Percentiles rank a stretch among this genome's conserved stretches.
These are phyloP conservation scores for Saccostrea cuccullata DNA, from an alignment of 1,140 invertebrate species.

Conservation along the genomic window DNA sequence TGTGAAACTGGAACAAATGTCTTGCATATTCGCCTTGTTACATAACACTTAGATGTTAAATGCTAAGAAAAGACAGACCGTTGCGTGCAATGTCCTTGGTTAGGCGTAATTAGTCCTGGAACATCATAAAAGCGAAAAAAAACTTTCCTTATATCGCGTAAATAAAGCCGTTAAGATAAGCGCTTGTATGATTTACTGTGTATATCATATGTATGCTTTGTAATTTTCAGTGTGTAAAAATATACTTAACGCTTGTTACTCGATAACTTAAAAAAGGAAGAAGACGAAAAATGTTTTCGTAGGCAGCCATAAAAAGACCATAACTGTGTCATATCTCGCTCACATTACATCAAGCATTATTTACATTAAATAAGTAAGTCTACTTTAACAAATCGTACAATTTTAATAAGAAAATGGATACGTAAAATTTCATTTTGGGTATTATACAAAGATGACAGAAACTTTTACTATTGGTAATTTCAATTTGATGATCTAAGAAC, in stretches of 20 bases:
- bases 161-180: conserved; percentile 34
- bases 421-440: neutral
- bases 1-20: neutral
- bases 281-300: conserved; percentile 7
- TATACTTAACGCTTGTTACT: conserved; percentile 34
- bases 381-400: neutral
- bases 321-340: neutral
- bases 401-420: neutral
- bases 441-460: neutral
- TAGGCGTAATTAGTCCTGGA: neutral
- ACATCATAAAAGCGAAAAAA: neutral
- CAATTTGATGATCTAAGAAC: neutral
- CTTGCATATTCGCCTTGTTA: neutral
- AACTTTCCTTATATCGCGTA: conserved; percentile 2
- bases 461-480: neutral
- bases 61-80: neutral
- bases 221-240: conserved; percentile 36
- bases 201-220: conserved; percentile 33
- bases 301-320: conserved; percentile 20
- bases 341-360: neutral
- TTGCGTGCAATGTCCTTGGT: neutral
- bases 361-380: neutral
- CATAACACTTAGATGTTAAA: conserved; percentile 2
- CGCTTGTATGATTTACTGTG: neutral
- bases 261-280: conserved; percentile 24